Evolutionary conservation across 2,888 invertebrate species (phyloP).

Genomic region (Luffia ferchaultella): DNA sequence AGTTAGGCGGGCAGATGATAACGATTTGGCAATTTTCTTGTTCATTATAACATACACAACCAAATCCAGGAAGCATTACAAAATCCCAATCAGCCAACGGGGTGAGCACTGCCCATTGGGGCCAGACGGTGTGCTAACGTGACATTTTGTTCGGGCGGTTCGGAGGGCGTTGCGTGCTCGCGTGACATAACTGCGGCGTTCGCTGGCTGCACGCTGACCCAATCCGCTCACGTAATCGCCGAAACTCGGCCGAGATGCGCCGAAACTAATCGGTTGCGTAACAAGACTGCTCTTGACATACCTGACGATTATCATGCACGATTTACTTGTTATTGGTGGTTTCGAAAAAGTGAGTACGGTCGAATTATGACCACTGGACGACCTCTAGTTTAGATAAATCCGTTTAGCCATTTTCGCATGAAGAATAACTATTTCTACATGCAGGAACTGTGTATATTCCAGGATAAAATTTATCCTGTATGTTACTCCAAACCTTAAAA

Average conservation of each 20-base stretch:
- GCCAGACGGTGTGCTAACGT: not conserved
- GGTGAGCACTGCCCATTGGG: not conserved
- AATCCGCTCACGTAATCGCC: conserved; percentile 38
- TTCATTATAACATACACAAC: too few species aligned
- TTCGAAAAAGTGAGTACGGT: too few species aligned
- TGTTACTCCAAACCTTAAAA: too few species aligned
- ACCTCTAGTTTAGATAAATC: too few species aligned
- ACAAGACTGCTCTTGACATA: conserved; percentile 10
- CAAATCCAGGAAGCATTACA: not conserved
- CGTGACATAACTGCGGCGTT: conserved; percentile 45
- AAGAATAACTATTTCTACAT: too few species aligned
- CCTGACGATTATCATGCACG: not conserved
- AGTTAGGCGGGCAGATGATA: too few species aligned
- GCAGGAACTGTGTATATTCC: too few species aligned
- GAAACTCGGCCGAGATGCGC: conserved; percentile 51
- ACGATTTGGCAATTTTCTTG: too few species aligned
- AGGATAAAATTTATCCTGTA: too few species aligned
- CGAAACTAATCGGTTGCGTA: conserved; percentile 43
- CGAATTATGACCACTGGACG: too few species aligned
- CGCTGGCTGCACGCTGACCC: conserved; percentile 39
- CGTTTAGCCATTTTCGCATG: too few species aligned
- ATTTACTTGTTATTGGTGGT: too few species aligned
- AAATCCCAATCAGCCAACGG: not conserved
- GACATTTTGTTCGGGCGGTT: not conserved
- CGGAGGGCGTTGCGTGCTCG: not conserved